Evolutionary conservation across 1,140 invertebrate genomes (phyloP).

Genomic region (Drosophila sproati): DNA sequence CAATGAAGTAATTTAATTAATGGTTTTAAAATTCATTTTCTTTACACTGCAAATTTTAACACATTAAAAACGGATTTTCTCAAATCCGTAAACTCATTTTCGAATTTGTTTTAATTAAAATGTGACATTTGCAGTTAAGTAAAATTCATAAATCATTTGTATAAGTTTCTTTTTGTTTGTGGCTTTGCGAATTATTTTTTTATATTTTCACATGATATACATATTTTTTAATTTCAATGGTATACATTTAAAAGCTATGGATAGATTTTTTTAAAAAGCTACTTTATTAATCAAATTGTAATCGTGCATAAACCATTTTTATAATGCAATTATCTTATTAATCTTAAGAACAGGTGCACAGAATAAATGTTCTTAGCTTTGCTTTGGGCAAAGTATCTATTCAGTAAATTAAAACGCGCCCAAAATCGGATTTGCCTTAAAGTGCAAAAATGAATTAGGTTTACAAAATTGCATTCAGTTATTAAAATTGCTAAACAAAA

Average conservation of each 20-base stretch:
- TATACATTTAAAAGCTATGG: no score
- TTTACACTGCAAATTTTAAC: background rate
- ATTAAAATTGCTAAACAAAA: slow-evolving; percentile 72
- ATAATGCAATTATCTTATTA: slow-evolving; percentile 22
- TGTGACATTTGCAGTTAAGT: no score
- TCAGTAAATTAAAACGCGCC: background rate
- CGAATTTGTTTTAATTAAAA: background rate
- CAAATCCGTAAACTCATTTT: background rate
- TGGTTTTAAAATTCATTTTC: background rate
- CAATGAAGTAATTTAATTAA: background rate
- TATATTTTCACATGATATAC: no score
- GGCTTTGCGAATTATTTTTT: no score
- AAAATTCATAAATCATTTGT: background rate
- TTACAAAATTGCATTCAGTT: slow-evolving; percentile 71
- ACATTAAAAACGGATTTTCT: background rate
- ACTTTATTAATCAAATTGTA: background rate
- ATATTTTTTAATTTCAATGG: no score
- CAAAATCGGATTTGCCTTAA: slow-evolving; percentile 14
- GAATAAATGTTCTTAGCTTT: background rate
- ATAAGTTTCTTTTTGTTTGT: background rate
- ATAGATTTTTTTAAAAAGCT: no score
- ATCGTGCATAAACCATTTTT: background rate
- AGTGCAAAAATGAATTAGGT: slow-evolving; percentile 44
- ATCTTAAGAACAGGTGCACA: slow-evolving; percentile 7
- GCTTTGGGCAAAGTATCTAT: slow-evolving; percentile 6